A percentile compares a stretch with the other conserved stretches of the same genome.
Conservation (phyloP, 2,797 vertebrate genomes). For the Catharus ustulatus region DNA sequence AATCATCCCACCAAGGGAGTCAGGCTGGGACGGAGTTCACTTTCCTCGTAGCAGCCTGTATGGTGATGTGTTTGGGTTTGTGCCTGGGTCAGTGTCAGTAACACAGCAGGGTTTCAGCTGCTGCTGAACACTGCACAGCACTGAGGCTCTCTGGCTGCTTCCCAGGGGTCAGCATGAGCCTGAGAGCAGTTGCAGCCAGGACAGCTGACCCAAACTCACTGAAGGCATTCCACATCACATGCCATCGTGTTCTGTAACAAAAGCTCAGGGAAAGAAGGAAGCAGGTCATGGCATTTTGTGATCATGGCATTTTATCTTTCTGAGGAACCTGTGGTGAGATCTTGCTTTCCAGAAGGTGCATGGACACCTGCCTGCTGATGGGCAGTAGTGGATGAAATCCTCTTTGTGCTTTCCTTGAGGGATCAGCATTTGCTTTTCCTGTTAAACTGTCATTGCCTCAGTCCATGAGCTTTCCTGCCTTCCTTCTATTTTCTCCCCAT, state of each 20-base stretch:
- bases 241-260: not conserved
- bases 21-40: not conserved
- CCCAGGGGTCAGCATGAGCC: rapidly evolving
- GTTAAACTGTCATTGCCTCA: not conserved
- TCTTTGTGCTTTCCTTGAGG: not conserved
- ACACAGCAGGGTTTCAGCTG: not conserved
- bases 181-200: not conserved
- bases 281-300: not conserved
- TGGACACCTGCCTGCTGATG: not conserved
- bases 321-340: not conserved
- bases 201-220: not conserved
- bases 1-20: not conserved
- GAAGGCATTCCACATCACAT: not conserved
- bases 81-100: not conserved
- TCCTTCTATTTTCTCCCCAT: not conserved
- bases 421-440: not conserved
- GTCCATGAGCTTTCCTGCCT: not conserved
- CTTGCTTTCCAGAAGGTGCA: not conserved
- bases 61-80: not conserved
- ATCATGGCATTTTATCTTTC: not conserved
- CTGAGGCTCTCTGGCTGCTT: not conserved
- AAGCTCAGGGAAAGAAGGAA: not conserved
- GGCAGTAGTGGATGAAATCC: not conserved
- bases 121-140: not conserved
- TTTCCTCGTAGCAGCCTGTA: rapidly evolving